Evolutionary conservation across 2,797 vertebrate species (phyloP).

Genomic region (Scolopax rusticola): DNA sequence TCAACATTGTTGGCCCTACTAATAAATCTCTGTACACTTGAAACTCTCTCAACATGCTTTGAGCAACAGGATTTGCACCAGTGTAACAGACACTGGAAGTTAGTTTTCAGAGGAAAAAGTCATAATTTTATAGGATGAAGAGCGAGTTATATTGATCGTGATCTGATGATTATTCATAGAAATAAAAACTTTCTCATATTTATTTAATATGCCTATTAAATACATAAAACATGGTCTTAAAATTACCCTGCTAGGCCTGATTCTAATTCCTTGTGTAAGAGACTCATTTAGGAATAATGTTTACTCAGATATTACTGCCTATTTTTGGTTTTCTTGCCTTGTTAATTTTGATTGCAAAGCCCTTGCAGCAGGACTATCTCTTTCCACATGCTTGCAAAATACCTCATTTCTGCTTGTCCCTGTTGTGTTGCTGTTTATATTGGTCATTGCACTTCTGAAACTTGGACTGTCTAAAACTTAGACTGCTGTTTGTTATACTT

Average conservation of each 20-base stretch:
- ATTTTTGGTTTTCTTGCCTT: conserved; percentile 15
- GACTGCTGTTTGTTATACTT: neutral
- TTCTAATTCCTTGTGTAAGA: neutral
- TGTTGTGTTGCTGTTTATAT: neutral
- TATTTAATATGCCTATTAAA: neutral
- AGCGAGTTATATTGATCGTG: neutral
- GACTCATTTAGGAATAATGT: neutral
- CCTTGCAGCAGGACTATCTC: neutral
- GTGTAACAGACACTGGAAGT: neutral
- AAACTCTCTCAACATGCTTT: neutral
- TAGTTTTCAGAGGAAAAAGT: neutral
- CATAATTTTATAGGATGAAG: neutral
- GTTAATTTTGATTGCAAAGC: conserved; percentile 19
- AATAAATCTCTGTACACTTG: neutral
- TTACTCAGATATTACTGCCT: neutral
- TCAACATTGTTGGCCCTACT: neutral
- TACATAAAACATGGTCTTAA: neutral
- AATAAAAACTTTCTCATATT: neutral
- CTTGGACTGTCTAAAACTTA: neutral
- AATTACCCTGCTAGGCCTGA: neutral
- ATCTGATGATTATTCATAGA: neutral
- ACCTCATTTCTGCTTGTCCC: neutral
- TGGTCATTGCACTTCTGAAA: neutral
- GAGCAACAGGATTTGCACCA: neutral
- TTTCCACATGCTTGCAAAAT: neutral